A percentile compares a stretch with the other conserved stretches of the same genome.
Conservation (phyloP, 2,797 vertebrate genomes). For the Gadopsis bispinosus region DNA sequence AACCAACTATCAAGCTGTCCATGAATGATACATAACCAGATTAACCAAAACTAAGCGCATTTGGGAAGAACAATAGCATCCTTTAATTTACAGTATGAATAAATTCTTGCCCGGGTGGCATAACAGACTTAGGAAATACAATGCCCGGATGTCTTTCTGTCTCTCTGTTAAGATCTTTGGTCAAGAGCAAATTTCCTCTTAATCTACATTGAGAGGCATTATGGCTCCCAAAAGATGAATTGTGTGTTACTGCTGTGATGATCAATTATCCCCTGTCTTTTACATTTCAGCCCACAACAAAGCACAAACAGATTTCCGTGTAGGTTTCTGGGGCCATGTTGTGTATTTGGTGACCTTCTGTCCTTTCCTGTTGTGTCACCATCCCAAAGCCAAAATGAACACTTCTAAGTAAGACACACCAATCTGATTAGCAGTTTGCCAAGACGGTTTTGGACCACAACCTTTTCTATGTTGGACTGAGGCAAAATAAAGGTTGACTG, state of each 20-base stretch:
- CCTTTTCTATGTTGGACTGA: background rate
- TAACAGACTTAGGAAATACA: slow-evolving; percentile 4
- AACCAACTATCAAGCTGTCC: background rate
- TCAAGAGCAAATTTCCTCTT: background rate
- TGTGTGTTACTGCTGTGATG: background rate
- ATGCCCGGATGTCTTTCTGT: slow-evolving; percentile 39
- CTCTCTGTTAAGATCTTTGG: background rate
- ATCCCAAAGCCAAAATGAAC: background rate
- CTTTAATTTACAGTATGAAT: background rate
- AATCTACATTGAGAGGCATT: background rate
- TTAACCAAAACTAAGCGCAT: background rate
- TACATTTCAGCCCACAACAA: background rate
- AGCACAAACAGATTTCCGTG: background rate
- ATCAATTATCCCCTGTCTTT: background rate
- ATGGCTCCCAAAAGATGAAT: background rate
- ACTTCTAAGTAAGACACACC: background rate
- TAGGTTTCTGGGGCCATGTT: background rate
- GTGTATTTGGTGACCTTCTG: background rate
- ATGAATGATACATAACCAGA: background rate
- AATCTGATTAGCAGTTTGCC: background rate
- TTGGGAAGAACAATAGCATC: background rate
- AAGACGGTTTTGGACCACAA: background rate
- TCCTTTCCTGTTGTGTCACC: background rate
- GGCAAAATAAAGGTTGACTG: background rate
- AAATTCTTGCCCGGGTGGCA: background rate